A percentile compares a stretch with the other conserved stretches of the same genome.
phyloP scores from a whole-genome alignment of 2,888 invertebrate species.

The Rhagonycha fulva region DNA sequence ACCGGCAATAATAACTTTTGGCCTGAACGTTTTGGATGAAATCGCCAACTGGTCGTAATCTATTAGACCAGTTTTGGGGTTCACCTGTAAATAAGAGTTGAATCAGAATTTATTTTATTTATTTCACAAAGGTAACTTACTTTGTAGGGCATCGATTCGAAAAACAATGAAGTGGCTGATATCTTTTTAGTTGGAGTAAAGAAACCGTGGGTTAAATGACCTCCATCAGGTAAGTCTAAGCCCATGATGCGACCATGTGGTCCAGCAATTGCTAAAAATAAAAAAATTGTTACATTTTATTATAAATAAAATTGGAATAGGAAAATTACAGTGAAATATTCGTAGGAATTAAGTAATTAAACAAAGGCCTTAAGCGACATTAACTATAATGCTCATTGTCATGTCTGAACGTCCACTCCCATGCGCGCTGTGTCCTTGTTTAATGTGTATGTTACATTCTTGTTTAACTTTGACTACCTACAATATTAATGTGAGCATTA shows the following conservation, averaged over 20 bases:
- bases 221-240: conserved; percentile 94
- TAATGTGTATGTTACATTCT: no score
- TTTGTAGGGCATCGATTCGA: conserved; percentile 98
- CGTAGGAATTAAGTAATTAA: no score
- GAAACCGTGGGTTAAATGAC: conserved; percentile 92
- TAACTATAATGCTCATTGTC: no score
- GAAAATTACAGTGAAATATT: no score
- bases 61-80: conserved; percentile 82
- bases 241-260: conserved; percentile 98
- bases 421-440: no score
- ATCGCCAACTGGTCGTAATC: conserved; percentile 89
- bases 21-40: conserved; percentile 85
- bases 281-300: conserved; percentile 11
- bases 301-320: not conserved
- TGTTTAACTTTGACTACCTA: no score
- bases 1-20: conserved; percentile 91
- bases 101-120: not conserved
- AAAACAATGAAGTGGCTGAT: conserved; percentile 96
- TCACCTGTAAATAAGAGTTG: conserved; percentile 51
- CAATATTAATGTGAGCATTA: no score
- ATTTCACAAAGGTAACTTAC: conserved; percentile 52
- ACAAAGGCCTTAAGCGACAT: no score
- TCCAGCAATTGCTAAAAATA: conserved; percentile 66
- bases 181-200: conserved; percentile 89
- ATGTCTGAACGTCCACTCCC: no score